Conservation (phyloP, 2,888 invertebrate genomes). For the Ophion costatus region DNA sequence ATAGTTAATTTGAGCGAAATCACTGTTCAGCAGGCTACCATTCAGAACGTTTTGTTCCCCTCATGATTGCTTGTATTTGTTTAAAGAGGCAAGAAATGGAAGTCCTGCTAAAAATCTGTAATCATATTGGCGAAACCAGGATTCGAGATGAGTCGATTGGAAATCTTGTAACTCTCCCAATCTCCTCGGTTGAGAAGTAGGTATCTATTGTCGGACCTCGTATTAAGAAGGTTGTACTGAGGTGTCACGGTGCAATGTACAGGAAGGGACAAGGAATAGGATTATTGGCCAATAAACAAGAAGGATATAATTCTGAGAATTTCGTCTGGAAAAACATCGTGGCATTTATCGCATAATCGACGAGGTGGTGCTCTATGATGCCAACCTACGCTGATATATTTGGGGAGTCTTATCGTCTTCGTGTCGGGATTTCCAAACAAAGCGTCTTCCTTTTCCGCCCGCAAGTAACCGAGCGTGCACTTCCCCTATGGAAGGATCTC, state of each 20-base stretch:
- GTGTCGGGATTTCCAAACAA: slow-evolving; percentile 61
- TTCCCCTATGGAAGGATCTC: slow-evolving; percentile 19
- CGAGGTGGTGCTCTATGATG: slow-evolving; percentile 23
- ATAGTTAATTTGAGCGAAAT: too few relatives aligned
- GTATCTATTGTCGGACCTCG: too few relatives aligned
- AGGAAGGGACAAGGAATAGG: background rate
- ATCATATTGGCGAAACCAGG: too few relatives aligned
- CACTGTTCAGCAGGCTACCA: too few relatives aligned
- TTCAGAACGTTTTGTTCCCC: too few relatives aligned
- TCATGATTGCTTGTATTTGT: too few relatives aligned
- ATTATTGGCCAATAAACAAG: slow-evolving; percentile 35
- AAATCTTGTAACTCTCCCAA: too few relatives aligned
- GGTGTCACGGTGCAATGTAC: background rate
- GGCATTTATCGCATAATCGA: slow-evolving; percentile 14
- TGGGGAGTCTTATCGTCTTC: slow-evolving; percentile 38
- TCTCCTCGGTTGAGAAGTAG: too few relatives aligned
- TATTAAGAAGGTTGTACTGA: background rate
- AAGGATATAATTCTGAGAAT: slow-evolving; percentile 40
- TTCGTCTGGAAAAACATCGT: slow-evolving; percentile 16
- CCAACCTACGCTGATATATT: background rate
- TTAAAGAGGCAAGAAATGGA: too few relatives aligned
- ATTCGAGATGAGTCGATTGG: too few relatives aligned
- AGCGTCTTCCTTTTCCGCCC: slow-evolving; percentile 40
- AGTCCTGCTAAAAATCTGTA: too few relatives aligned
- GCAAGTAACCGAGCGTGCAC: slow-evolving; percentile 25